Evolutionary conservation across 2,113 vertebrate genomes (phyloP).

Genomic region (Setophaga kirtlandii): DNA sequence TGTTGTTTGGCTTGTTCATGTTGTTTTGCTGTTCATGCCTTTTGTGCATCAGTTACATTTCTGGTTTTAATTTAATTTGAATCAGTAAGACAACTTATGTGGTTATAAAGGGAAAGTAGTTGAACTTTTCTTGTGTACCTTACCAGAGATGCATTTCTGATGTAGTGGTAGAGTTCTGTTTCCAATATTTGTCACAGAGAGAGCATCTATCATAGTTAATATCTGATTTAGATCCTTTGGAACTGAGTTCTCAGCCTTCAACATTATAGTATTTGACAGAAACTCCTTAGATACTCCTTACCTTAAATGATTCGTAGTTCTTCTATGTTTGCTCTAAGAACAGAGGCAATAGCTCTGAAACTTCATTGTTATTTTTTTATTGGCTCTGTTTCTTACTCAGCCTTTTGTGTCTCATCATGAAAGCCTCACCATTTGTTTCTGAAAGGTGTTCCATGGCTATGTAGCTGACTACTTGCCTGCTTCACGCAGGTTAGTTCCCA

Average conservation of each 20-base stretch:
- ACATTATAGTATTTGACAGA: background rate
- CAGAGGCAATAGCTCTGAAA: background rate
- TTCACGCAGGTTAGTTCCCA: background rate
- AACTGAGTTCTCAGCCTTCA: background rate
- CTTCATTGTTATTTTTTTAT: background rate
- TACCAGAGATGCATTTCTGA: background rate
- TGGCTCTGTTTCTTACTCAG: background rate
- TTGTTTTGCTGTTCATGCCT: constrained; percentile 4
- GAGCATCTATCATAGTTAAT: background rate
- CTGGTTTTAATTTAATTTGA: background rate
- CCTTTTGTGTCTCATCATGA: background rate
- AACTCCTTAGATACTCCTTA: background rate
- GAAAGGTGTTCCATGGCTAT: background rate
- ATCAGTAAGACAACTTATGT: background rate
- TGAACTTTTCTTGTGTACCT: background rate
- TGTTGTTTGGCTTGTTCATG: background rate
- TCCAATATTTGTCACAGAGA: background rate
- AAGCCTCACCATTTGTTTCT: background rate
- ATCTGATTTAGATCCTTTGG: background rate
- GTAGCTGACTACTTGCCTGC: background rate
- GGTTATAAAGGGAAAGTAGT: background rate
- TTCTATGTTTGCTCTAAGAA: background rate
- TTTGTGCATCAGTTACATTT: constrained; percentile 22
- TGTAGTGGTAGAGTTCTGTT: background rate
- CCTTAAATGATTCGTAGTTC: background rate